A percentile compares a stretch with the other conserved stretches of the same genome.
Evolutionary conservation across 2,888 invertebrate species (phyloP).

Genomic region (Drosophila setosimentum): DNA sequence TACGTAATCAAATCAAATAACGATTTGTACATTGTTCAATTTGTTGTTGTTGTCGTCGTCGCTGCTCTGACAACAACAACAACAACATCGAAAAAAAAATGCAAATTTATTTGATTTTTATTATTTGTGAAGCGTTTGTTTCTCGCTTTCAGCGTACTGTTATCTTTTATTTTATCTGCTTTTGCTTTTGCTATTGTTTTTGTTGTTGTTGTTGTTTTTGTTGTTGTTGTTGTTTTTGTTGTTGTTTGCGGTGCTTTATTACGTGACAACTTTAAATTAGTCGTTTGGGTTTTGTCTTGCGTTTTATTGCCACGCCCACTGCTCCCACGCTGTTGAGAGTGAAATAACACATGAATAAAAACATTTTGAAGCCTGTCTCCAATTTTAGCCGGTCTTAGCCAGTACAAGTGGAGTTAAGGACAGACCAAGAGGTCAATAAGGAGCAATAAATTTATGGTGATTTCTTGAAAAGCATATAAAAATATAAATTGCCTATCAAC

Average conservation of each 20-base stretch:
- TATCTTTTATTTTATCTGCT: conserved; percentile 33
- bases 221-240: conserved; percentile 7
- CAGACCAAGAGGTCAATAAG: conserved; percentile 15
- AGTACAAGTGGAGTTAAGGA: conserved; percentile 4
- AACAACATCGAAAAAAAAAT: conserved; percentile 48
- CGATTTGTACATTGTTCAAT: conserved; percentile 73
- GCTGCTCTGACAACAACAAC: conserved; percentile 30
- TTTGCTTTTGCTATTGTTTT: conserved; percentile 23
- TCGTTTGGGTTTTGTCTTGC: conserved; percentile 45
- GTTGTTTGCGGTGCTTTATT: conserved; percentile 66
- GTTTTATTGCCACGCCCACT: conserved; percentile 4
- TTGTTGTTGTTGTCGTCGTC: conserved; percentile 31
- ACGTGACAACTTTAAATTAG: conserved; percentile 77
- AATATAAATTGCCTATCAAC: neutral
- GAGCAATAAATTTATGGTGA: neutral
- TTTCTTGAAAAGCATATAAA: neutral
- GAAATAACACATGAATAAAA: conserved; percentile 1
- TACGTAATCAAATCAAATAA: conserved; percentile 76
- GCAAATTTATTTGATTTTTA: conserved; percentile 68
- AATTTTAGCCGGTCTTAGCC: conserved; percentile 1
- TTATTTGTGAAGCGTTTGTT: conserved; percentile 66
- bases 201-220: neutral
- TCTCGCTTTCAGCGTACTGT: conserved; percentile 56
- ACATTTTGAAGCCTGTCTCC: conserved; percentile 9
- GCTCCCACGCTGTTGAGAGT: neutral